Evolutionary conservation across 2,888 invertebrate species (phyloP).

Genomic region (Cheilosia pagana): DNA sequence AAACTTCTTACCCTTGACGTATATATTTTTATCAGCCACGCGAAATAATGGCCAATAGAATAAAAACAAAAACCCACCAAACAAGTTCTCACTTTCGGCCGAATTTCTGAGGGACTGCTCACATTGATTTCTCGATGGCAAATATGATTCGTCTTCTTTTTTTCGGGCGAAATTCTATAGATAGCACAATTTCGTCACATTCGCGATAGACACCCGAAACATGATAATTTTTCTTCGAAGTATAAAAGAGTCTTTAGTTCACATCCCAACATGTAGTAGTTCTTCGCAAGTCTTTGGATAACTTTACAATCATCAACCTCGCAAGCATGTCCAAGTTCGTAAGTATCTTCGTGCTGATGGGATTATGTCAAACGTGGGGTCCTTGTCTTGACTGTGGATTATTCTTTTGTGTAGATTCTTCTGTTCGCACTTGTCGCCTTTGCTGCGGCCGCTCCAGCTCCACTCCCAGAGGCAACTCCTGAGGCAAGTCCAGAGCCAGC

Average conservation of each 20-base stretch:
- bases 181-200: conserved; percentile 33
- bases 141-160: conserved; percentile 10
- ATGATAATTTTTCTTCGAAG: conserved; percentile 42
- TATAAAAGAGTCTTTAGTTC: conserved; percentile 65
- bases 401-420: conserved; percentile 43
- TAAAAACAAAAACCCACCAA: conserved; percentile 22
- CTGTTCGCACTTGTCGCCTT: conserved; percentile 76
- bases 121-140: conserved; percentile 33
- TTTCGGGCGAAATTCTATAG: conserved; percentile 22
- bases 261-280: conserved; percentile 42
- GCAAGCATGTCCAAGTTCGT: conserved; percentile 78
- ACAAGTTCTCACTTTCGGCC: conserved; percentile 49
- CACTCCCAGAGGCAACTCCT: background rate
- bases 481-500: background rate
- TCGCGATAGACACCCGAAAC: conserved; percentile 10
- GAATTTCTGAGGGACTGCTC: conserved; percentile 12
- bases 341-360: conserved; percentile 72
- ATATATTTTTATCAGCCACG: conserved; percentile 7
- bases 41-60: no score
- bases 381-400: background rate
- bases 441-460: conserved; percentile 77
- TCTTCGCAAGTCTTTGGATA: conserved; percentile 49
- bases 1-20: conserved; percentile 29
- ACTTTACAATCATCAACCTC: conserved; percentile 19
- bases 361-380: background rate